These are phyloP conservation scores for Riptortus pedestris DNA, from an alignment of 1,140 invertebrate species.

Conservation along the genomic window DNA sequence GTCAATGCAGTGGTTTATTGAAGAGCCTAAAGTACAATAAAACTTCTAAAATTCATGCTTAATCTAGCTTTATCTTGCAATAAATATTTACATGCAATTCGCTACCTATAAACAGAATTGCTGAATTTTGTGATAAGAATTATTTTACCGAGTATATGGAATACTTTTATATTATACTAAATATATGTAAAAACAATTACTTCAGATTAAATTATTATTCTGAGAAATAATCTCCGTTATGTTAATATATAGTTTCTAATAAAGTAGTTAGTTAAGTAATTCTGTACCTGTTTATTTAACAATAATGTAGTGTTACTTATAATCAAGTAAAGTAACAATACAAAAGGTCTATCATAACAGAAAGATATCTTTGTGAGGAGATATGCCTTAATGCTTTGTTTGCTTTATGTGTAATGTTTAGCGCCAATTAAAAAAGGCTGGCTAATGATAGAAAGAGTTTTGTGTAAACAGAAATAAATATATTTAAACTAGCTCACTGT, in stretches of 20 bases:
- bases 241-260: background rate
- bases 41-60: background rate
- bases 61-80: background rate
- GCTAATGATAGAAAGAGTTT: too few species aligned
- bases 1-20: background rate
- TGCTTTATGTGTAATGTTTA: slow-evolving; percentile 14
- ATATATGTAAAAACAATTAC: background rate
- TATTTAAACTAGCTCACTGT: too few species aligned
- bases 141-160: background rate
- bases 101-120: slow-evolving; percentile 4
- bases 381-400: slow-evolving; percentile 20
- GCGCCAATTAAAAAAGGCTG: background rate
- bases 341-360: background rate
- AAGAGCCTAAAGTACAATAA: slow-evolving; percentile 2
- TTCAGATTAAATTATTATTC: background rate
- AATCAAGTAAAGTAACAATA: slow-evolving; percentile 7
- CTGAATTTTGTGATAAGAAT: slow-evolving; percentile 6
- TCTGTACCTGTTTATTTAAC: slow-evolving; percentile 20
- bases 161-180: slow-evolving; percentile 1
- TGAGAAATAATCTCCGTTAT: slow-evolving; percentile 7
- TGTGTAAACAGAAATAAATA: too few species aligned
- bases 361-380: too few species aligned
- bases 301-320: too few species aligned
- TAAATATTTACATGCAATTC: slow-evolving; percentile 2
- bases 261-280: slow-evolving; percentile 3